Base-by-base conservation (phyloP, 2,888 invertebrate genomes). In the Acrocyrtus sp. region DNA sequence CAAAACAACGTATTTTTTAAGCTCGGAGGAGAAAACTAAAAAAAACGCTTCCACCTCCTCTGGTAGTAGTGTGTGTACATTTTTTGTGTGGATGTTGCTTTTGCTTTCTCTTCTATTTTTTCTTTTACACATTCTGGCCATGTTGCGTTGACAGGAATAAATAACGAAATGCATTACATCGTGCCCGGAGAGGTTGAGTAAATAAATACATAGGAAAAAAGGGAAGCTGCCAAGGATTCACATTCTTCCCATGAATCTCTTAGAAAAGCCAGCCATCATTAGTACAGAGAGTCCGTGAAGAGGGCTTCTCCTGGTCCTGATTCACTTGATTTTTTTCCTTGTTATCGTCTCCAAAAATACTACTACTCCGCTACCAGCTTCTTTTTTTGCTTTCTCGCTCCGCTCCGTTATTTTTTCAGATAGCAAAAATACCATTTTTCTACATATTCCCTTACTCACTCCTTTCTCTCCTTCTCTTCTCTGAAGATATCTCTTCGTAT, bases 161-260 rank as follows among this genome's bases (percentile, higher is more conserved):
- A 70, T 70, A 70, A 70, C 70, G 70, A 70, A 70, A 70, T 70
- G 70, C 70, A 70, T 70, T 70, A 70, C 70, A 70, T 70, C 70
- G 56, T 62, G 70, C 62, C 62, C 62, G 56, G 6, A 5, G 70
- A 70, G 70, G 70, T 70, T 70, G 70, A 70, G 70, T 70, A 70
- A 70, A 70, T 70, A 70, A 70, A 70, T 69, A 60, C 61, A 68
- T 66, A 50, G 39, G 57, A 62, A 45, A 61, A 69, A 69, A 69
- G 61, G 69, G 69, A 61, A 69, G 60, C 69, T 69, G 69, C 69
- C 69, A 69, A 70, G 70, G 70, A 70, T 70, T 70, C 70, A 70
- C 70, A 70, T 70, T 70, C 70, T 54, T 62, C 62, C 70, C 70
- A 70, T 70, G 70, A 70, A 70, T 70, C 70, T 70, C 70, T 70